phyloP scores from a whole-genome alignment of 2,888 invertebrate species.

The Heliconius cydno region DNA sequence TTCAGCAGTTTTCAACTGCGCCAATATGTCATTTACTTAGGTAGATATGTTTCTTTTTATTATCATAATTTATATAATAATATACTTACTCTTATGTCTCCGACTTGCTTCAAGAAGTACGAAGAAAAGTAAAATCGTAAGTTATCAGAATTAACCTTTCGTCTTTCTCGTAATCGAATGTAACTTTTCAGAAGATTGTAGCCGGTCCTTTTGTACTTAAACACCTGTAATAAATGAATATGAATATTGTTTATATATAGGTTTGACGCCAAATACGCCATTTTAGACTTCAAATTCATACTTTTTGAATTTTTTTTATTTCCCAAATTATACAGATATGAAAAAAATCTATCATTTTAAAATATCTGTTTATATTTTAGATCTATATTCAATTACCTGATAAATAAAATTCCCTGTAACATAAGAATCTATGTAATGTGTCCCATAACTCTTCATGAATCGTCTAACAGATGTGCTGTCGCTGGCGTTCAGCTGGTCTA shows the following conservation, averaged over 20 bases:
- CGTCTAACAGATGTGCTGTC: constrained; percentile 88
- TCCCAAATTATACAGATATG: too few species aligned
- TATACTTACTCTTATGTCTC: constrained; percentile 69
- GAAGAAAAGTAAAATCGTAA: constrained; percentile 76
- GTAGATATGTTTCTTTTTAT: too few species aligned
- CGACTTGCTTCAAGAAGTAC: constrained; percentile 74
- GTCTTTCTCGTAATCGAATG: constrained; percentile 57
- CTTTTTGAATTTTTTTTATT: too few species aligned
- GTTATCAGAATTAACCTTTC: constrained; percentile 59
- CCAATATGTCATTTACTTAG: too few species aligned
- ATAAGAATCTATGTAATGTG: constrained; percentile 93
- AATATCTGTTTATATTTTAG: too few species aligned
- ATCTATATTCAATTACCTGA: constrained; percentile 83
- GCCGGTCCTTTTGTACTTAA: constrained; percentile 72
- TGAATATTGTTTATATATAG: background rate
- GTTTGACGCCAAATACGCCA: too few species aligned
- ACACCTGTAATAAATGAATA: constrained; percentile 61
- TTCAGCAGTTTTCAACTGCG: too few species aligned
- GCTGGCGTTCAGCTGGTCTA: constrained; percentile 85
- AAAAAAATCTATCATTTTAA: too few species aligned
- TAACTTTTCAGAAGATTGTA: constrained; percentile 67
- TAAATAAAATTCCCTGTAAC: constrained; percentile 94
- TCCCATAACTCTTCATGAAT: constrained; percentile 92
- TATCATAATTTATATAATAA: background rate
- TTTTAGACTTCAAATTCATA: too few species aligned